Percentiles rank a stretch among this genome's conserved stretches.
phyloP scores from a whole-genome alignment of 2,888 invertebrate species.

The Nomada fucata region DNA sequence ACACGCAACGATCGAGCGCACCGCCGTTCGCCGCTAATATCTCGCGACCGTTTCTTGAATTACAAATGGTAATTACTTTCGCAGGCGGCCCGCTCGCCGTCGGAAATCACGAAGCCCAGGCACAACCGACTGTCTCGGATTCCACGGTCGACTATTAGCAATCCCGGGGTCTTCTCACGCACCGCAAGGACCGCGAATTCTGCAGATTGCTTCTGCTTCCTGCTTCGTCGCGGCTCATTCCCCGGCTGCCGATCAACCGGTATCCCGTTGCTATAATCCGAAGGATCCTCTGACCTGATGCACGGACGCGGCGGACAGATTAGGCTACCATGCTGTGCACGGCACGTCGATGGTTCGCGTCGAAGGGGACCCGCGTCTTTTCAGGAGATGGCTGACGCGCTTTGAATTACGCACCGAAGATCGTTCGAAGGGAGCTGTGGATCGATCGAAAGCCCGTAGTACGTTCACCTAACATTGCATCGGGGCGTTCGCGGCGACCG shows the following conservation, averaged over 20 bases:
- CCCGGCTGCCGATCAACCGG: conserved; percentile 63
- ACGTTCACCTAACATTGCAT: conserved; percentile 21
- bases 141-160: conserved; percentile 66
- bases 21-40: conserved; percentile 37
- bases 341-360: conserved; percentile 38
- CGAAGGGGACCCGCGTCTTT: conserved; percentile 8
- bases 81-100: conserved; percentile 24
- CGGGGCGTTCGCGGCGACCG: neutral
- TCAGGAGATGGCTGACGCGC: conserved; percentile 13
- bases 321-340: conserved; percentile 12
- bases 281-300: conserved; percentile 54
- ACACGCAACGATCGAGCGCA: conserved; percentile 22
- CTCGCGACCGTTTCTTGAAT: conserved; percentile 47
- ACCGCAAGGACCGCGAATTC: conserved; percentile 74
- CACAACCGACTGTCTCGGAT: conserved; percentile 62
- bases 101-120: conserved; percentile 35
- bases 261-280: conserved; percentile 67
- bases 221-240: conserved; percentile 65
- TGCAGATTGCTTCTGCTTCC: conserved; percentile 71
- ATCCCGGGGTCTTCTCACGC: conserved; percentile 69
- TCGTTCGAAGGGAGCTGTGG: neutral
- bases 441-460: conserved; percentile 23
- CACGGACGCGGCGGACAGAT: conserved; percentile 50
- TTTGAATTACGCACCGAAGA: conserved; percentile 25
- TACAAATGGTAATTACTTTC: conserved; percentile 61